phyloP scores from a whole-genome alignment of 2,888 invertebrate species.

The Pecten maximus region DNA sequence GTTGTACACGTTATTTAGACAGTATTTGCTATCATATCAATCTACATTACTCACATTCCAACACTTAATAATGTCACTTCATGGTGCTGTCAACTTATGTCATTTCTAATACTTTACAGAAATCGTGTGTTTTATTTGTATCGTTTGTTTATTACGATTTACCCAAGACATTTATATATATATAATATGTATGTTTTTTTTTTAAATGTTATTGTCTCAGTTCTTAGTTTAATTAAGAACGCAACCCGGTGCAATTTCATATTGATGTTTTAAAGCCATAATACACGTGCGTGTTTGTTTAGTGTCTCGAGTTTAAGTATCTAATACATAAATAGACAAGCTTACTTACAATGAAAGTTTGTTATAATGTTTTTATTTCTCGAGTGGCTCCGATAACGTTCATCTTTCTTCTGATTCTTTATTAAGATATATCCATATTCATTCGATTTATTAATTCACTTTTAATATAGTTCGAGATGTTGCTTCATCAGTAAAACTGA shows the following conservation, averaged over 20 bases:
- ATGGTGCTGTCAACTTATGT: not conserved
- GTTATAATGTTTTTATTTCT: not conserved
- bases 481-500: not conserved
- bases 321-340: not conserved
- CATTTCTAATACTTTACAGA: not conserved
- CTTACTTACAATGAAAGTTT: not conserved
- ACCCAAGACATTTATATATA: not conserved
- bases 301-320: not conserved
- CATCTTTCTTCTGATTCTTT: not conserved
- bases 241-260: not conserved
- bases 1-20: not conserved
- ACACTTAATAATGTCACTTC: not conserved
- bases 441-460: not conserved
- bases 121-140: not conserved
- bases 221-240: slow-evolving; percentile 8
- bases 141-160: not conserved
- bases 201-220: not conserved
- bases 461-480: not conserved
- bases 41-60: not conserved
- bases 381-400: not conserved
- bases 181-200: not conserved
- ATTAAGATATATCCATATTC: no score
- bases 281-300: not conserved
- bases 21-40: not conserved
- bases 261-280: not conserved